Conservation (phyloP, 64 coral and sea anemone genomes). For the Porites australiensis region DNA sequence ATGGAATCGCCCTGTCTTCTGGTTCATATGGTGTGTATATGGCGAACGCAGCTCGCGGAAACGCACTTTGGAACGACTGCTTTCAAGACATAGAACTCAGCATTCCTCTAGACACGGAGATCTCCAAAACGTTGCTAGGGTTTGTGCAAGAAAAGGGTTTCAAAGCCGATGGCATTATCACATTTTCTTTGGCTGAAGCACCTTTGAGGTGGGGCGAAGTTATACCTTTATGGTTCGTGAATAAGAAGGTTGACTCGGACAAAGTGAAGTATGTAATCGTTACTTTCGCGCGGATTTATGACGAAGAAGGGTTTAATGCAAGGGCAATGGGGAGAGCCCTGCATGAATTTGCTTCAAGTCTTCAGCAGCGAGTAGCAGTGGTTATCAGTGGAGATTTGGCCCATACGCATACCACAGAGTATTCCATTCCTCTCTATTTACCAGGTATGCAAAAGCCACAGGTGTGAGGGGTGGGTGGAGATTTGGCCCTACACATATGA, state of each 20-base stretch:
- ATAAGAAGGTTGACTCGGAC: constrained; percentile 62
- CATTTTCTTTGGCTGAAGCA: constrained; percentile 56
- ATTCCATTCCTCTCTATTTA: constrained; percentile 69
- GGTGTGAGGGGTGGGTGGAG: too few relatives aligned
- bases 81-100: constrained; percentile 71
- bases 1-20: constrained; percentile 68
- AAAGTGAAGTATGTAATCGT: constrained; percentile 73
- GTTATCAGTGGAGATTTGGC: constrained; percentile 83
- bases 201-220: constrained; percentile 89
- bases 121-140: constrained; percentile 39
- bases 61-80: constrained; percentile 85
- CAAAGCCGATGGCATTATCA: constrained; percentile 62
- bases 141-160: constrained; percentile 55
- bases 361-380: constrained; percentile 72
- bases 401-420: constrained; percentile 61
- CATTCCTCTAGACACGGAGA: constrained; percentile 41
- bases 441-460: constrained; percentile 40
- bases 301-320: background rate
- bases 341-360: constrained; percentile 48
- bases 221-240: constrained; percentile 79
- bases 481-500: too few relatives aligned
- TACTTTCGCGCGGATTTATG: background rate
- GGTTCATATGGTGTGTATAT: constrained; percentile 61
- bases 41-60: constrained; percentile 52
- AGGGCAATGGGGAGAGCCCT: constrained; percentile 44